phyloP scores from a whole-genome alignment of 2,888 invertebrate genomes.

The Diarsia rubi region DNA sequence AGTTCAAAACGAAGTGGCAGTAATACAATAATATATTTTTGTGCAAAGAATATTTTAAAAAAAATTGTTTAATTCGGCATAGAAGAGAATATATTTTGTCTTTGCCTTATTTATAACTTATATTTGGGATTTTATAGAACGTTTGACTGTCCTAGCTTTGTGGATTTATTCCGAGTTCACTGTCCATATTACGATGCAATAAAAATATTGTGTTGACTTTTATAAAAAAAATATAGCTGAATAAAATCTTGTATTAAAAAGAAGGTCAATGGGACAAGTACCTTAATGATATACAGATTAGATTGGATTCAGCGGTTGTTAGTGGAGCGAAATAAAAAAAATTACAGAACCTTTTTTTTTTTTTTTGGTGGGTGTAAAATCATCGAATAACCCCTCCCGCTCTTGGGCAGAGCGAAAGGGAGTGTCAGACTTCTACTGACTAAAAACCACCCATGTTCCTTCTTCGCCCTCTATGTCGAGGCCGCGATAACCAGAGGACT shows the following conservation, averaged over 20 bases:
- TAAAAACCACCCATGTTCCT: too few relatives aligned
- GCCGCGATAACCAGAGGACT: too few relatives aligned
- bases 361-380: too few relatives aligned
- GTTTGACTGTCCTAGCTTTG: not conserved
- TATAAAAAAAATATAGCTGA: conserved; percentile 1
- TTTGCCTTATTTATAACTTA: too few relatives aligned
- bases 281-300: not conserved
- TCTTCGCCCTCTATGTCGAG: too few relatives aligned
- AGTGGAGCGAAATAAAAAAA: conserved; percentile 7
- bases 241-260: conserved; percentile 10
- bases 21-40: too few relatives aligned
- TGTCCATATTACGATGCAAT: not conserved
- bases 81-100: not conserved
- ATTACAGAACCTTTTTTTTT: too few relatives aligned
- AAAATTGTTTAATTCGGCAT: not conserved
- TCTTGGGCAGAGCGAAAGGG: too few relatives aligned
- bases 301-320: not conserved
- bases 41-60: too few relatives aligned
- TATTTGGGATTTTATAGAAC: not conserved
- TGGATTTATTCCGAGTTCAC: not conserved
- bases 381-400: too few relatives aligned
- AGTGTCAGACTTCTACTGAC: too few relatives aligned
- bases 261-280: conserved; percentile 11
- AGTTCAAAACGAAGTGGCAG: too few relatives aligned
- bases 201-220: conserved; percentile 1